Evolutionary conservation across 2,888 invertebrate species (phyloP).

Genomic region (Loripinus fragilis): DNA sequence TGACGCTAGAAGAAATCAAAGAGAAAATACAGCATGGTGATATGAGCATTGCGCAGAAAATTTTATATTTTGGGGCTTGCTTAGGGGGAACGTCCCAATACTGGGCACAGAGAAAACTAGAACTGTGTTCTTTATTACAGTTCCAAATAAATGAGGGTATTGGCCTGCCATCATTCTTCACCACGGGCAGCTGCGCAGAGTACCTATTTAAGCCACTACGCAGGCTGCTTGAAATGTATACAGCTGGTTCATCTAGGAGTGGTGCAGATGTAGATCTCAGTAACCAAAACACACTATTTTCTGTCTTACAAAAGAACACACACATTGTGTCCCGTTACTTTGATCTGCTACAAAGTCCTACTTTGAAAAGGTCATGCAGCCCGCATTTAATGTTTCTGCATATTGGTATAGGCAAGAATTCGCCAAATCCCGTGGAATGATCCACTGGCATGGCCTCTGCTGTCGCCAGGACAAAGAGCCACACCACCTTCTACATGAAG

Average conservation of each 20-base stretch:
- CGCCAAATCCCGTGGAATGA: constrained; percentile 64
- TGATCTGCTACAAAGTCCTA: constrained; percentile 27
- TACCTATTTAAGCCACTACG: constrained; percentile 56
- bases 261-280: constrained; percentile 42
- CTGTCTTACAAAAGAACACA: constrained; percentile 49
- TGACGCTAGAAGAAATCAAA: constrained; percentile 37
- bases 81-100: constrained; percentile 27
- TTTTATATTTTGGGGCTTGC: constrained; percentile 17
- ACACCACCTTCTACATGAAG: constrained; percentile 32
- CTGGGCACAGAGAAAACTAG: constrained; percentile 11
- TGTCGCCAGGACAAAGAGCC: constrained; percentile 51
- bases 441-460: constrained; percentile 65
- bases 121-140: constrained; percentile 10
- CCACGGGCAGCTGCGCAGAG: constrained; percentile 60
- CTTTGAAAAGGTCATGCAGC: constrained; percentile 54
- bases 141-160: constrained; percentile 30
- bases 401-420: constrained; percentile 66
- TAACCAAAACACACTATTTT: not conserved
- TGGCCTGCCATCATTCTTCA: constrained; percentile 54
- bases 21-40: constrained; percentile 48
- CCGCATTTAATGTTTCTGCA: constrained; percentile 59
- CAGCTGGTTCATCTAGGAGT: constrained; percentile 35
- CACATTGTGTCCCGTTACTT: constrained; percentile 43
- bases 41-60: constrained; percentile 23
- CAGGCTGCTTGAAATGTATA: constrained; percentile 42